Evolutionary conservation across 2,888 invertebrate genomes (phyloP).

Genomic region (Aleiodes testaceus): DNA sequence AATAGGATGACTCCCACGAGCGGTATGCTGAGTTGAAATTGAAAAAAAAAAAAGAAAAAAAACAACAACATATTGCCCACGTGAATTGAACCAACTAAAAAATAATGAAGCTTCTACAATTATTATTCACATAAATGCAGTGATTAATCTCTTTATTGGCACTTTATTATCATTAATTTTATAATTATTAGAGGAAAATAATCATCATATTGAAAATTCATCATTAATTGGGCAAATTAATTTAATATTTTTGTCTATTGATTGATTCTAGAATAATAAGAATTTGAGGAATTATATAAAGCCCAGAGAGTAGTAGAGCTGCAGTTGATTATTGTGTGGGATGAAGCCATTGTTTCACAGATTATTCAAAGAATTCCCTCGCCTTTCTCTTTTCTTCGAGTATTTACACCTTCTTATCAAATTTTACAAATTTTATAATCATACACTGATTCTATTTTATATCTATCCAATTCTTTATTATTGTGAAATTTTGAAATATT

Average conservation of each 20-base stretch:
- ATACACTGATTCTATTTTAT: too few relatives aligned
- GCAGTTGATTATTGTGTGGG: neutral
- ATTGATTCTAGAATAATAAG: neutral
- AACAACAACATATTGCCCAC: conserved; percentile 51
- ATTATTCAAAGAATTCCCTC: conserved; percentile 43
- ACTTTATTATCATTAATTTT: too few relatives aligned
- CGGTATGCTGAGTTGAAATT: conserved; percentile 34
- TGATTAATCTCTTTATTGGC: conserved; percentile 57
- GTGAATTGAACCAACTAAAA: conserved; percentile 42
- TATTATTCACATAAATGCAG: neutral
- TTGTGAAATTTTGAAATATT: too few relatives aligned
- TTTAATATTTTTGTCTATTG: conserved; percentile 3
- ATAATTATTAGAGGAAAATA: too few relatives aligned
- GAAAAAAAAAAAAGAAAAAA: conserved; percentile 48
- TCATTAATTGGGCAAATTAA: too few relatives aligned
- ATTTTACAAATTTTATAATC: too few relatives aligned
- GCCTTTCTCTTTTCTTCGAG: conserved; percentile 59
- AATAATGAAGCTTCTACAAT: conserved; percentile 29
- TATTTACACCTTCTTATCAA: conserved; percentile 50
- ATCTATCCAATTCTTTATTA: too few relatives aligned
- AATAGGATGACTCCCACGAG: conserved; percentile 57
- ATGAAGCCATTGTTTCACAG: conserved; percentile 13
- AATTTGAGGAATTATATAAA: neutral
- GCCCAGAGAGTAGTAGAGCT: neutral
- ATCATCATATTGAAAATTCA: too few relatives aligned